Base-by-base conservation (phyloP, 1,140 invertebrate species). In the Meloidogyne hapla region DNA sequence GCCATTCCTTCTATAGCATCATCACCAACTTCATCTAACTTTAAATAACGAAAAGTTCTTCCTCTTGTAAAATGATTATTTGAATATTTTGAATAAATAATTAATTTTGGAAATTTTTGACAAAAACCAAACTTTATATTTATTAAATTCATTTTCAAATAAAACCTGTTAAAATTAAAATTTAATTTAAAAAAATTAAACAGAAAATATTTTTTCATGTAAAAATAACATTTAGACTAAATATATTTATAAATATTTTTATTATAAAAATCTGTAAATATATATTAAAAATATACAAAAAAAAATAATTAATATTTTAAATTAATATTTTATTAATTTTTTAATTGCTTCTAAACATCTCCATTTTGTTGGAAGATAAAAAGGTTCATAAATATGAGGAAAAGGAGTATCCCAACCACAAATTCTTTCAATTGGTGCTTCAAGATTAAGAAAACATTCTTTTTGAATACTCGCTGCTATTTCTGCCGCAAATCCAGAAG, bases 351-450 rank as follows among this genome's bases (percentile, higher is more conserved):
- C 91, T 68, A 94, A 90, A 86, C 94, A 95, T 69, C 94, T 90
- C 92, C 93, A 96, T 87, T 94, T 95, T 84, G 93, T 92, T 6
- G 96, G 96, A 74, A 99, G 87, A 88, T 98, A 98, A 88, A 98
- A 95, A 0, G 93, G 92, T 88, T 99, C 96, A 88, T 92, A 96
- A 4, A 97, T 91, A 88, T 95, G 94, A 9, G 96, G 94, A 89
- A 99, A 98, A 3, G 96, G 96, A 6, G 94, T 94, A 89, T 99
- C 96, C 90, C 94, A 96, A n/a, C 96, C 96, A 65, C 94, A 92
- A 3, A 97, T 93, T 85, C 96, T 90, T 66, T 91, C 89, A 18
- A 99, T 90, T 0, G 96, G 96, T 9, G 95, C 94, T 89, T 98
- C 95, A 75, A 99, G 90, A 87, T 95, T 90, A 48, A 98, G 90